Percentiles rank a stretch among this genome's conserved stretches.
Conservation (phyloP, 2,113 vertebrate genomes). For the Mastomys natalensis region DNA sequence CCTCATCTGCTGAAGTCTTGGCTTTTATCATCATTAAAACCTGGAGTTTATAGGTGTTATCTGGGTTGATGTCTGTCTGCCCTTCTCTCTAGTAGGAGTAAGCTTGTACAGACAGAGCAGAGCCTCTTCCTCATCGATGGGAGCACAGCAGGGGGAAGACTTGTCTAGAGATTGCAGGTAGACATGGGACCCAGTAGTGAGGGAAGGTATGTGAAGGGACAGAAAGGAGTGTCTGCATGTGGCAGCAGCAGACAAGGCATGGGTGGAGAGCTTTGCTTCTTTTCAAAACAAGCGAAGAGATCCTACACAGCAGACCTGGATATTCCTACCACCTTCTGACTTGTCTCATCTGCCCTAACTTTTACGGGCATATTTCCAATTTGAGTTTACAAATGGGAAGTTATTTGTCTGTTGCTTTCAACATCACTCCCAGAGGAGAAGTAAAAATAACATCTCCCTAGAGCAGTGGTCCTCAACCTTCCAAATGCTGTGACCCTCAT, state of each 20-base stretch:
- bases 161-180: background rate
- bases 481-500: background rate
- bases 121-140: background rate
- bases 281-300: background rate
- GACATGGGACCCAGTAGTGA: background rate
- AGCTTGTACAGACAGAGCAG: background rate
- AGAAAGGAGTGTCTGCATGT: background rate
- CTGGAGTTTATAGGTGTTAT: background rate
- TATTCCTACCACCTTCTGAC: rapidly evolving
- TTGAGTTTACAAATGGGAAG: background rate
- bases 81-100: background rate
- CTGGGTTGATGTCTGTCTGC: background rate
- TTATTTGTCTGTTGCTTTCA: background rate
- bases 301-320: background rate
- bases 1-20: background rate
- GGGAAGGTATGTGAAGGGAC: background rate
- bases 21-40: background rate
- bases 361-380: background rate
- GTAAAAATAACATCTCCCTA: background rate
- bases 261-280: background rate
- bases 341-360: background rate
- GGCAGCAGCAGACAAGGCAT: too few species aligned
- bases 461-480: background rate
- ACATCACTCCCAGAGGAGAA: background rate
- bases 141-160: background rate